A percentile compares a stretch with the other conserved stretches of the same genome.
Evolutionary conservation across 2,888 invertebrate species (phyloP).

Genomic region (Polyommatus iphigenia): DNA sequence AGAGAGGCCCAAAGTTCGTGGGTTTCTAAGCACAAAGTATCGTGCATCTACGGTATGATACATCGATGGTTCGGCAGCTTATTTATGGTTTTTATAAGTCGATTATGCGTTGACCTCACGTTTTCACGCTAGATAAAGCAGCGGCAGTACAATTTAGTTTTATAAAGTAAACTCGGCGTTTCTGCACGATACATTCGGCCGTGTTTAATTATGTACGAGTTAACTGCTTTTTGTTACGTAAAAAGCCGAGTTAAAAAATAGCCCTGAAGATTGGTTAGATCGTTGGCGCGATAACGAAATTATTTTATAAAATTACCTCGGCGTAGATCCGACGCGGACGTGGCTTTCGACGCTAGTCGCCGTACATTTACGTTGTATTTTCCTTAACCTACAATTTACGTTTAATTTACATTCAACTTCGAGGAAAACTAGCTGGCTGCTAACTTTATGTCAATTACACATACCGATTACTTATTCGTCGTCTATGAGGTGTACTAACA

Average conservation of each 20-base stretch:
- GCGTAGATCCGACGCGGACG: background rate
- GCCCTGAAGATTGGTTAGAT: conserved; percentile 12
- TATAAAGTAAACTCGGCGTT: conserved; percentile 25
- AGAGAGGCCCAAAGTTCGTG: background rate
- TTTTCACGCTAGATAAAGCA: conserved; percentile 31
- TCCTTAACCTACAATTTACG: background rate
- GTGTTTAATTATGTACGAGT: conserved; percentile 25
- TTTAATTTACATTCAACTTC: background rate
- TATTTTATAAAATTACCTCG: conserved; percentile 13
- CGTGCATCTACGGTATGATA: background rate
- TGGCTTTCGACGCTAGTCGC: background rate
- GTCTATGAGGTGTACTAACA: background rate
- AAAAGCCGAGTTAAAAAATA: conserved; percentile 18
- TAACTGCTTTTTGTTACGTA: conserved; percentile 8
- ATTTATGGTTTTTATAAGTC: conserved; percentile 29
- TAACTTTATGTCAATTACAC: background rate
- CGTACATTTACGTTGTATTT: background rate
- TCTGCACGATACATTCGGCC: conserved; percentile 25
- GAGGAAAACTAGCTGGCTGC: background rate
- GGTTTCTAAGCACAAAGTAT: background rate
- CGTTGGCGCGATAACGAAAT: background rate
- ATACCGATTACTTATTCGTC: background rate
- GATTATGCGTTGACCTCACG: conserved; percentile 28
- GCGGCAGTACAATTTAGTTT: conserved; percentile 22
- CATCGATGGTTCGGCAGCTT: conserved; percentile 1